phyloP scores from a whole-genome alignment of 2,113 vertebrate genomes.

The Sminthopsis crassicaudata region DNA sequence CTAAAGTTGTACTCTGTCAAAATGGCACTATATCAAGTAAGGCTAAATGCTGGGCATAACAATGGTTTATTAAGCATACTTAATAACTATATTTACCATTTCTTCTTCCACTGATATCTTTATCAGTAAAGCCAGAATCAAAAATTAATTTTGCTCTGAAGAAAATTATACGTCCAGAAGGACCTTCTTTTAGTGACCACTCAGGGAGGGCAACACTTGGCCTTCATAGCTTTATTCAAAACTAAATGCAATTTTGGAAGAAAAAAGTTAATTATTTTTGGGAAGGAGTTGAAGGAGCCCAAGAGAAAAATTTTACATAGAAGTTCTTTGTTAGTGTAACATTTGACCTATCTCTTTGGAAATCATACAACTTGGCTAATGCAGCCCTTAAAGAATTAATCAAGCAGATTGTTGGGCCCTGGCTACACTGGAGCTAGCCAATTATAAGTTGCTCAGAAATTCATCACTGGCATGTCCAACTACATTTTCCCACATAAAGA shows the following conservation, averaged over 20 bases:
- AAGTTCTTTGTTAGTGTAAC: slow-evolving; percentile 85
- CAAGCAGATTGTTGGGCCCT: slow-evolving; percentile 84
- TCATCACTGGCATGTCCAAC: slow-evolving; percentile 84
- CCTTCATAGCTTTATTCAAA: slow-evolving; percentile 73
- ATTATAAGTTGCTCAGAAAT: slow-evolving; percentile 86
- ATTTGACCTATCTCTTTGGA: slow-evolving; percentile 87
- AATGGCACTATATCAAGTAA: neutral
- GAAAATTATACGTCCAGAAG: slow-evolving; percentile 55
- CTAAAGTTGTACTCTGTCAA: neutral
- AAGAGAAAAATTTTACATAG: slow-evolving; percentile 79
- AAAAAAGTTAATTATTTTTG: slow-evolving; percentile 76
- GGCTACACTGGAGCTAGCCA: slow-evolving; percentile 81
- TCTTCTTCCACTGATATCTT: slow-evolving; percentile 36
- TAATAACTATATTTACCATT: slow-evolving; percentile 27
- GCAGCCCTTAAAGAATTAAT: slow-evolving; percentile 86
- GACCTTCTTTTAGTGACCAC: slow-evolving; percentile 48
- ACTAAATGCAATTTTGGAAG: slow-evolving; percentile 67
- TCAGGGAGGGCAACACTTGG: slow-evolving; percentile 67
- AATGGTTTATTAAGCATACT: slow-evolving; percentile 53
- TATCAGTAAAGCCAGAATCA: slow-evolving; percentile 13
- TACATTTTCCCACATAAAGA: slow-evolving; percentile 85
- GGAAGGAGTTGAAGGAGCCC: slow-evolving; percentile 79
- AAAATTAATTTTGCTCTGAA: slow-evolving; percentile 50
- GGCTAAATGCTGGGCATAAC: slow-evolving; percentile 10
- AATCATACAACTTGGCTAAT: slow-evolving; percentile 86